A percentile compares a stretch with the other conserved stretches of the same genome.
Conservation (phyloP, 1,140 invertebrate species). For the Drosophila ambigua region DNA sequence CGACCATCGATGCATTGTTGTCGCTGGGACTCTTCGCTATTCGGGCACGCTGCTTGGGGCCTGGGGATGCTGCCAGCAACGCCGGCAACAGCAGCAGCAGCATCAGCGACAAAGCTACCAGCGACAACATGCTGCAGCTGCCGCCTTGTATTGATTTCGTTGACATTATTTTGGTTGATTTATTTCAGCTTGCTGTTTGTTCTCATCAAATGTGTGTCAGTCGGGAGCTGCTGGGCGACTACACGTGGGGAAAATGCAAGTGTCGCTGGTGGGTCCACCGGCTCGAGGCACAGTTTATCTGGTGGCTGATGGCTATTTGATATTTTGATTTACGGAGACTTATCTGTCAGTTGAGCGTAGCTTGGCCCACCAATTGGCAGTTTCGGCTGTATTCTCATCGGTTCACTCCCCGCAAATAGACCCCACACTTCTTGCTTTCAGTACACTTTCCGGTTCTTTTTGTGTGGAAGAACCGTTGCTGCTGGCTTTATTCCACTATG, state of each 20-base stretch:
- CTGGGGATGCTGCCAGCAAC: constrained; percentile 36
- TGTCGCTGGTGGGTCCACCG: constrained; percentile 1
- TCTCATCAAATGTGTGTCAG: constrained; percentile 63
- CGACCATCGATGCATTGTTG: constrained; percentile 38
- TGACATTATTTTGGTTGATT: constrained; percentile 75
- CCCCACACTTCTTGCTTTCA: neutral
- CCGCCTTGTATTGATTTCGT: constrained; percentile 64
- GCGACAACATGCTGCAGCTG: constrained; percentile 53
- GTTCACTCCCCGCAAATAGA: neutral
- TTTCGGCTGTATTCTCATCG: no score
- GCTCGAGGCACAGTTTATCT: constrained; percentile 2
- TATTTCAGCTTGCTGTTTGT: constrained; percentile 57
- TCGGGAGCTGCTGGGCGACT: constrained; percentile 29
- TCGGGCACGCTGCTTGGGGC: constrained; percentile 22
- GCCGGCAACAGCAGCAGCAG: constrained; percentile 56
- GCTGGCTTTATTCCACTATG: constrained; percentile 24
- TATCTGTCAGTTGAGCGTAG: neutral
- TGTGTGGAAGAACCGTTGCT: constrained; percentile 22
- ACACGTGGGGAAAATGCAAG: constrained; percentile 42
- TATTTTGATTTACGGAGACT: neutral
- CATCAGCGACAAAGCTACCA: constrained; percentile 33
- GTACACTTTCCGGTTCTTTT: neutral
- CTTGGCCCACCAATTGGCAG: no score
- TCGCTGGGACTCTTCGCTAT: constrained; percentile 34
- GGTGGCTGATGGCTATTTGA: neutral